Base-by-base conservation (phyloP, 1,140 invertebrate species). In the Rhagoletis zephyria region DNA sequence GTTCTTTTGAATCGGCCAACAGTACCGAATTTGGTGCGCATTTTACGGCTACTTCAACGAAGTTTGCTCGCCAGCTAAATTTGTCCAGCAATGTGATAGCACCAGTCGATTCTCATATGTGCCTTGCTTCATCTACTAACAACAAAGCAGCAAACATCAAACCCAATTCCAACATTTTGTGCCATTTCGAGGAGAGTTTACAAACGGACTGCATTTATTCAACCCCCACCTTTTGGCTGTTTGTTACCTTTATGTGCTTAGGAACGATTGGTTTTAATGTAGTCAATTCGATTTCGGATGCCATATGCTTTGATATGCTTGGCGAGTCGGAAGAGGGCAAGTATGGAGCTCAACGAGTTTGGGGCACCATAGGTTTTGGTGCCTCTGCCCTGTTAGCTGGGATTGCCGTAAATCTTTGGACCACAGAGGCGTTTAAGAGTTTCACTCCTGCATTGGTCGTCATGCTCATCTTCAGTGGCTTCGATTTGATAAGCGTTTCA, bases 261-360 rank as follows among this genome's bases (percentile, higher is more conserved):
- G 96, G 96, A 56, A 95, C 95, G 1, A 95, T 97, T 88, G 95
- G 95, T 19, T 97, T 95, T 90, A 97, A 97, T 91, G 96, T 97
- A 1, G 94, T 94, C 30, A 97, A 96, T 89, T 96, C 95, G 86
- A 95, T 97, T 48, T 96, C 95, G 60, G 96, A 97, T 93, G 96
- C 96, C 42, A 95, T 97, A 85, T 97, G 96, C 92, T 97, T 97
- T 90, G 96, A 97, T 93, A 93, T 97, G 64, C 94, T 97, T 65
- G 96, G 96, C 95, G 93, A 94, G 91, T 90, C 88, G 14, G 89
- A 91, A 12, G 89, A 96, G 87, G 95, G 95, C 90, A 95, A 95
- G 65, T 97, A 97, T 90, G 96, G 96, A 1, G 94, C 95, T 19
- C 96, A 97, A 91, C 93, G 96, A 65, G 96, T 96, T 1, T 97